Evolutionary conservation across 2,797 vertebrate genomes (phyloP).

Genomic region (Manis crassicaudata): DNA sequence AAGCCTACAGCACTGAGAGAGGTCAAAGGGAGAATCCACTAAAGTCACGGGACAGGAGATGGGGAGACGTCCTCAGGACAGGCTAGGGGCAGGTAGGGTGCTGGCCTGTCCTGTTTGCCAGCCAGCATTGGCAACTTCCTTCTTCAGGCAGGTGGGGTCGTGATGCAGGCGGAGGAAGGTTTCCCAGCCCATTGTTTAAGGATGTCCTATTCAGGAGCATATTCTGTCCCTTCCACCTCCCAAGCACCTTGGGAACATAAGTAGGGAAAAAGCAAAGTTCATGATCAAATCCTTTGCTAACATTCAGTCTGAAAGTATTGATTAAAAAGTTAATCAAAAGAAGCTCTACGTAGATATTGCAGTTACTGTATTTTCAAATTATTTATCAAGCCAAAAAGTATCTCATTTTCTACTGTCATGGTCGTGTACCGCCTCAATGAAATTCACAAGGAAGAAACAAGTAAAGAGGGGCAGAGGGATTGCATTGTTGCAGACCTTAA

Average conservation of each 20-base stretch:
- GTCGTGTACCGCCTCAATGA: not conserved
- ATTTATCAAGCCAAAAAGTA: not conserved
- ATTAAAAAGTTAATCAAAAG: slow-evolving; percentile 23
- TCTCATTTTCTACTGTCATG: not conserved
- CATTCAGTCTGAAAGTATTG: not conserved
- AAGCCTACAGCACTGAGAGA: not conserved
- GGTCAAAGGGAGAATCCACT: not conserved
- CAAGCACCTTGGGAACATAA: not conserved
- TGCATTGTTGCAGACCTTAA: not conserved
- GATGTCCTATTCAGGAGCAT: not conserved
- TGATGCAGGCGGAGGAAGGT: not conserved
- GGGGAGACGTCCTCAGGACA: not conserved
- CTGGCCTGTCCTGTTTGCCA: no score
- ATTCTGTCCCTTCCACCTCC: not conserved
- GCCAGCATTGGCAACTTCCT: not conserved
- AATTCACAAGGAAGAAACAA: not conserved
- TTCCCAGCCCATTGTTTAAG: not conserved
- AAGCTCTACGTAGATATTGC: not conserved
- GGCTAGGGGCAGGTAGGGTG: no score
- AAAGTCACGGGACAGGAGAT: accelerated
- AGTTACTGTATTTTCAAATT: not conserved
- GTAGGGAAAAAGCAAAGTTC: not conserved
- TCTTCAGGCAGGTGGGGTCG: not conserved
- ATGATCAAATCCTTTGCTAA: not conserved
- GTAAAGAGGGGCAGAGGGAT: not conserved